phyloP scores from a whole-genome alignment of 2,113 vertebrate species.

The Stigmatopora argus region DNA sequence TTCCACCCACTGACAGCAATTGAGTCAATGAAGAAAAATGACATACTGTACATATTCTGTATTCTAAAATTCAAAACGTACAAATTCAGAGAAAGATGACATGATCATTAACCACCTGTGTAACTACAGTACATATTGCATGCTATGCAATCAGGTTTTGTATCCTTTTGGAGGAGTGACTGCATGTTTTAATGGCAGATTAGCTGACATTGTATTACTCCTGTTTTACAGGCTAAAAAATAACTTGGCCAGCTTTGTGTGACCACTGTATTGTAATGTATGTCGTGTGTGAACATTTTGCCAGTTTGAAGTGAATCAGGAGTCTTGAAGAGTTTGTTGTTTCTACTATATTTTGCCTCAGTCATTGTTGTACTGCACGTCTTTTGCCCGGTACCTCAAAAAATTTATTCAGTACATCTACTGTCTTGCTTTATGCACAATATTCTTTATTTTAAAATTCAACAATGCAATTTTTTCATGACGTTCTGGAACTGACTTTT shows the following conservation, averaged over 20 bases:
- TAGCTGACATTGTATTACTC: not conserved
- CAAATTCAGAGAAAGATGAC: not conserved
- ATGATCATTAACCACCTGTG: not conserved
- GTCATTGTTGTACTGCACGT: conserved; percentile 7
- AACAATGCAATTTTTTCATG: too few relatives aligned
- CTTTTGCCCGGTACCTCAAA: conserved; percentile 30
- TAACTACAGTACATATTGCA: not conserved
- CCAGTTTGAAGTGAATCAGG: conserved; percentile 3
- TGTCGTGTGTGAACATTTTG: conserved; percentile 7
- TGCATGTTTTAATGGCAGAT: conserved; percentile 1
- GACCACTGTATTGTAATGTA: not conserved
- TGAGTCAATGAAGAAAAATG: not conserved
- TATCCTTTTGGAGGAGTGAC: not conserved
- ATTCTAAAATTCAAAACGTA: not conserved
- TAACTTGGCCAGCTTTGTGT: not conserved
- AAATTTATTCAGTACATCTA: conserved; percentile 3
- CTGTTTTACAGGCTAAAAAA: not conserved
- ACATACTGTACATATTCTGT: not conserved
- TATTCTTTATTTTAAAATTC: not conserved
- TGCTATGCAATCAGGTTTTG: not conserved
- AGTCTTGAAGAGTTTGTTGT: not conserved
- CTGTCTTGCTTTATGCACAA: conserved; percentile 22
- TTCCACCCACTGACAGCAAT: too few relatives aligned
- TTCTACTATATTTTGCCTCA: not conserved
- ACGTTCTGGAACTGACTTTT: conserved; percentile 28